phyloP scores from a whole-genome alignment of 2,797 vertebrate species.

The Bradypus variegatus region DNA sequence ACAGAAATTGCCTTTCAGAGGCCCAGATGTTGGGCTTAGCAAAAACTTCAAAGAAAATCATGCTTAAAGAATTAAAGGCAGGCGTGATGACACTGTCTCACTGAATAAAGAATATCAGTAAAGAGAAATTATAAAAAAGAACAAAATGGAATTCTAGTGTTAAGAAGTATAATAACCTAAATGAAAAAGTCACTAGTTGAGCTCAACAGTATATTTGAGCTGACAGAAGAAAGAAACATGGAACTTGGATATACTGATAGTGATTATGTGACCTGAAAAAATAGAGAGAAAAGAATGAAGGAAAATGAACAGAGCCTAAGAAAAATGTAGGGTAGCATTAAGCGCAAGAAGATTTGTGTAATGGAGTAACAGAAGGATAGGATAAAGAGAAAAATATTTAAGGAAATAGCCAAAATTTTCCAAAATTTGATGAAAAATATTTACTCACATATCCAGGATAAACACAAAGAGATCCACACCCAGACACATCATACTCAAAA shows the following conservation, averaged over 20 bases:
- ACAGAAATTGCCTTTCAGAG: background rate
- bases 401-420: background rate
- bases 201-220: background rate
- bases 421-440: background rate
- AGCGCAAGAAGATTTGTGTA: background rate
- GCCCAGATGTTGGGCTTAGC: background rate
- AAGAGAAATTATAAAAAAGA: background rate
- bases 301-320: background rate
- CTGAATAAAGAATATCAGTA: background rate
- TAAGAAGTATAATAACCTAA: background rate
- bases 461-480: background rate
- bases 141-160: background rate
- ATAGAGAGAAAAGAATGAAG: background rate
- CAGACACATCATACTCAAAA: background rate
- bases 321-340: background rate
- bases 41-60: background rate
- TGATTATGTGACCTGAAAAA: background rate
- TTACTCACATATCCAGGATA: background rate
- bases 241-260: background rate
- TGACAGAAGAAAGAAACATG: background rate
- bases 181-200: background rate
- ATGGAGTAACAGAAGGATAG: background rate
- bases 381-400: background rate
- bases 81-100: background rate
- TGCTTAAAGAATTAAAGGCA: background rate